These are phyloP conservation scores for Tapirus indicus DNA, from an alignment of 2,797 vertebrate species.

Conservation along the genomic window DNA sequence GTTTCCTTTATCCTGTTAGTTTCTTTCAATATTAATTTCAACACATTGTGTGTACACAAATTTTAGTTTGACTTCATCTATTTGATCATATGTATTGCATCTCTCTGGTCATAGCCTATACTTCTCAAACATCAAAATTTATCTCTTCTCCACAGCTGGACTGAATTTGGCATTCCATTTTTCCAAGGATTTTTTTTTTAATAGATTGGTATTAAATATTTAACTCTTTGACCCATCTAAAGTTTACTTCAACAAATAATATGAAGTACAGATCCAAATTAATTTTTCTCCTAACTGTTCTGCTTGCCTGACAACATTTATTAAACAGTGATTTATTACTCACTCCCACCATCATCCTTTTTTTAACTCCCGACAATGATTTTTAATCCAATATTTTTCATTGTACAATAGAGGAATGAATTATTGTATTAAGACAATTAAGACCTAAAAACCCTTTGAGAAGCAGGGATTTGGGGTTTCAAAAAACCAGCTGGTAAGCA, in stretches of 20 bases:
- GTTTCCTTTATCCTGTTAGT: neutral
- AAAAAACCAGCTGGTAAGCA: neutral
- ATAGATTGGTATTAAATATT: constrained; percentile 32
- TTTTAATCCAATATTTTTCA: neutral
- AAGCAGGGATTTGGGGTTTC: neutral
- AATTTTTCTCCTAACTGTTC: neutral
- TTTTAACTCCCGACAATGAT: constrained; percentile 16
- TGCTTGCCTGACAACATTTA: neutral
- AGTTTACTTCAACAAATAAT: neutral
- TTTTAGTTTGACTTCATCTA: neutral
- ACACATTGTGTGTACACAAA: neutral
- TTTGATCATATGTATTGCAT: neutral
- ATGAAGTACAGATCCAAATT: neutral
- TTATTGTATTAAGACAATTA: neutral
- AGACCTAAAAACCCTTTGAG: neutral
- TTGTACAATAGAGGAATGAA: neutral
- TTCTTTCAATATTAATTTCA: neutral
- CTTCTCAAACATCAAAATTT: neutral
- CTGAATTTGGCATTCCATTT: neutral
- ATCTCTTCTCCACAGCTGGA: neutral
- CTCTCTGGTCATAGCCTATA: neutral
- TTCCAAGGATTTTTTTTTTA: neutral
- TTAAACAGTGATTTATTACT: neutral
- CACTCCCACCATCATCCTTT: neutral
- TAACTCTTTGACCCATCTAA: neutral